These are phyloP conservation scores for Lamprologus speciosus DNA, from an alignment of 2,113 vertebrate genomes.

Conservation along the genomic window DNA sequence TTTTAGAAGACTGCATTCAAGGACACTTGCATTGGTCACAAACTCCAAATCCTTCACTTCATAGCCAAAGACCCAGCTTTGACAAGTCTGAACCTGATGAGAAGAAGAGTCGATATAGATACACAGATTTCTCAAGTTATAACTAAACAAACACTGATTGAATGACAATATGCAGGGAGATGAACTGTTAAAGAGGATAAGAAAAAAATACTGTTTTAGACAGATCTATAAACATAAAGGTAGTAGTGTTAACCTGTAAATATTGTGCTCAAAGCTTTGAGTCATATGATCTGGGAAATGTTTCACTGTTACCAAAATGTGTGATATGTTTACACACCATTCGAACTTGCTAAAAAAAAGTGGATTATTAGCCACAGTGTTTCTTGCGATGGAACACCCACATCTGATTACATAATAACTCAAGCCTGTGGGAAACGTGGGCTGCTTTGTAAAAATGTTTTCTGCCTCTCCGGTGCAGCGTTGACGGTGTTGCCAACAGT, in stretches of 20 bases:
- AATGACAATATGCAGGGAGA: background rate
- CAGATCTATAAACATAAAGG: background rate
- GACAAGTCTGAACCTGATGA: background rate
- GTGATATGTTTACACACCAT: background rate
- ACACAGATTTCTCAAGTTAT: background rate
- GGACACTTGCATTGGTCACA: background rate
- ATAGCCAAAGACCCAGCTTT: background rate
- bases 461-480: background rate
- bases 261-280: background rate
- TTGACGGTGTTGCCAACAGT: background rate
- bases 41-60: background rate
- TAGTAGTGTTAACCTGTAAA: background rate
- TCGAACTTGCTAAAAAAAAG: background rate
- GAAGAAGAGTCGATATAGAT: background rate
- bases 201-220: background rate
- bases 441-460: background rate
- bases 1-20: rapidly evolving
- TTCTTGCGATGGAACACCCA: background rate
- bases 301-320: background rate
- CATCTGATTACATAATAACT: background rate
- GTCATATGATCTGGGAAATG: background rate
- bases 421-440: background rate
- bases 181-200: background rate
- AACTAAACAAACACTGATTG: background rate
- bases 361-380: background rate